Base-by-base conservation (phyloP, 2,113 vertebrate species). In the Triplophysa tibetana region DNA sequence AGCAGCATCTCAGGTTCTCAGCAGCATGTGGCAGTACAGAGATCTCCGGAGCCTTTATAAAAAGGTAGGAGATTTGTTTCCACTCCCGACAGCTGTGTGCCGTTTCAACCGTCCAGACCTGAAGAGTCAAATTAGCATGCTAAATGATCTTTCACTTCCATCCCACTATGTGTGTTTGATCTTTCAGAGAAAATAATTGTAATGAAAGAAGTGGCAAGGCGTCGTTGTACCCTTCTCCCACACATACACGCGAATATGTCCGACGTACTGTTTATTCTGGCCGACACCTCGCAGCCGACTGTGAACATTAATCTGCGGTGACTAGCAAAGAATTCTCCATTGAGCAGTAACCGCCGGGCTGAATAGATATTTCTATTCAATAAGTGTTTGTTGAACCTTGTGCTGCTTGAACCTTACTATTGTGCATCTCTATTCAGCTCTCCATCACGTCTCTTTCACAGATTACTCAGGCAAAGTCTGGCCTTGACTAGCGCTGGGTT, bases 21-120 rank as follows among this genome's bases (percentile, higher is more conserved):
- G 96, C 93, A 98, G 96, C 86, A 98, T 99, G 97, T 99, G 98
- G 98, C 98, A 99, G 92, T 99, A 99, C 91, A 95, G 98, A 91
- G 97, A 99, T 87, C 94, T 99, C 91, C 96, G 98, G 88, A 97
- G 95, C 91, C 96, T 99, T 91, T 99, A 99, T 93, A 99, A 98
- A 88, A 99, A 99, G 97, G 98, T 99, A 95, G 89, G 93, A 41
- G 41, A 67, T 8, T 48, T 12, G 8, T 24, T 45, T 62, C 23
- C 69, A 60, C 29, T 19, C 26, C 14, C 11, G 5, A 61, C 66
- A 66, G n/a, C 45, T 65, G 56, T 7, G 48, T 62, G 23, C 54
- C 38, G 16, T 8, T 63, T 52, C 65, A 26, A 50, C 33, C 54
- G 1, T 56, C 65, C 50, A 65, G 38, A 26, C 6, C 21, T 41